These are phyloP conservation scores for Orthonyx spaldingii DNA, from an alignment of 2,113 vertebrate species.

Conservation along the genomic window DNA sequence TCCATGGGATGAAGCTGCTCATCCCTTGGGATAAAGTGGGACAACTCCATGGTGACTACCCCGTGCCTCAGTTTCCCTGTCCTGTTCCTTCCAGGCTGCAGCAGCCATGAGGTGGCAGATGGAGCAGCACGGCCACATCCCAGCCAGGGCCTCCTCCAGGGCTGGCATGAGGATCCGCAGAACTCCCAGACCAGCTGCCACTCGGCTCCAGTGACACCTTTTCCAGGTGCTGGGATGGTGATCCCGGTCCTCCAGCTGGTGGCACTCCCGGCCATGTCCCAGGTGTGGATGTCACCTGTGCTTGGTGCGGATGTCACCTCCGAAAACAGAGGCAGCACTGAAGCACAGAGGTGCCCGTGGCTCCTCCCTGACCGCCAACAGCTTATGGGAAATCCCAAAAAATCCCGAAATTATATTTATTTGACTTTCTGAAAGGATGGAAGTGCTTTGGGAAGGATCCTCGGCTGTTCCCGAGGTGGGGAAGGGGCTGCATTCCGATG, in stretches of 20 bases:
- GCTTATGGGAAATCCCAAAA: rapidly evolving
- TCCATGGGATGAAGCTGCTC: neutral
- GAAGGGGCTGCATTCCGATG: rapidly evolving
- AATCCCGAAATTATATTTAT: rapidly evolving
- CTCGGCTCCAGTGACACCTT: neutral
- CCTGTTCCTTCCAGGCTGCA: neutral
- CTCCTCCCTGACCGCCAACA: rapidly evolving
- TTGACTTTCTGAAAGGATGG: neutral
- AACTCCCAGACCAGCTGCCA: neutral
- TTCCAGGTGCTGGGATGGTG: neutral
- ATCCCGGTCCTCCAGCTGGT: neutral
- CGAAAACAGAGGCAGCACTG: neutral
- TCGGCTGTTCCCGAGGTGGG: no score
- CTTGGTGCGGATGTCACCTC: rapidly evolving
- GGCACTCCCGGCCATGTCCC: rapidly evolving
- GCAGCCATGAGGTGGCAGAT: neutral
- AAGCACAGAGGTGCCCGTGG: rapidly evolving
- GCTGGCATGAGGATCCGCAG: neutral
- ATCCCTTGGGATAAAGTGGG: neutral
- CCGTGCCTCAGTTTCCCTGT: neutral
- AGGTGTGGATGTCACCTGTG: neutral
- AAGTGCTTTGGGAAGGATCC: neutral
- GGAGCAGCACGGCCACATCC: rapidly evolving
- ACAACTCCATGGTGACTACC: rapidly evolving
- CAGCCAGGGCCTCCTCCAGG: neutral